These are phyloP conservation scores for Diceros bicornis DNA, from an alignment of 2,797 vertebrate species.

Conservation along the genomic window DNA sequence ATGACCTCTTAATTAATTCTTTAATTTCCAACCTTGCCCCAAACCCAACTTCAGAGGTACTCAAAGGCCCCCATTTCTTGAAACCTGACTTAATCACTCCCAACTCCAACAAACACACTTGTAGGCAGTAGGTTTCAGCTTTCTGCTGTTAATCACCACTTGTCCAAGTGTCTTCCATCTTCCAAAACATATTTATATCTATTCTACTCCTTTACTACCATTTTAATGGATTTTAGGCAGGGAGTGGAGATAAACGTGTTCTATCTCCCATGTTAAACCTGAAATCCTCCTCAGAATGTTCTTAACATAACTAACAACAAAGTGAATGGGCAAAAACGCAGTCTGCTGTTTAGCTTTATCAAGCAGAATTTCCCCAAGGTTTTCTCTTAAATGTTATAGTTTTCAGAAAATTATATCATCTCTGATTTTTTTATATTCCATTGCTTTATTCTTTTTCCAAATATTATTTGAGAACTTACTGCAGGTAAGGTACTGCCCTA, in stretches of 20 bases:
- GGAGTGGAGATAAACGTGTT: neutral
- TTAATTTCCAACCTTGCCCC: neutral
- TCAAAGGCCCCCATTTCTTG: neutral
- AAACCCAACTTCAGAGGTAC: neutral
- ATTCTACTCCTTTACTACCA: neutral
- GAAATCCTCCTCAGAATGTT: neutral
- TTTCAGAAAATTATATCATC: neutral
- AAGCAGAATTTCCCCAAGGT: neutral
- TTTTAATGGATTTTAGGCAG: neutral
- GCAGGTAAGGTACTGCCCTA: neutral
- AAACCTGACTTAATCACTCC: neutral
- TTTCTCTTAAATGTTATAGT: neutral
- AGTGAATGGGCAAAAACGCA: neutral
- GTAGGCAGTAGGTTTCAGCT: neutral
- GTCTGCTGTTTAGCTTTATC: neutral
- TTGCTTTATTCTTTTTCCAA: neutral
- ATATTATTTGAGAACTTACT: conserved; percentile 5
- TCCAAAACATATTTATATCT: neutral
- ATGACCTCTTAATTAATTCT: neutral
- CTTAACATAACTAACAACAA: neutral
- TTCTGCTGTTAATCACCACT: neutral
- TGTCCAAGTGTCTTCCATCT: neutral
- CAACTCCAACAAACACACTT: neutral
- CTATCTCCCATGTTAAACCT: neutral
- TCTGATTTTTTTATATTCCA: neutral